phyloP scores from a whole-genome alignment of 2,888 invertebrate species.

The Philaethria dido region DNA sequence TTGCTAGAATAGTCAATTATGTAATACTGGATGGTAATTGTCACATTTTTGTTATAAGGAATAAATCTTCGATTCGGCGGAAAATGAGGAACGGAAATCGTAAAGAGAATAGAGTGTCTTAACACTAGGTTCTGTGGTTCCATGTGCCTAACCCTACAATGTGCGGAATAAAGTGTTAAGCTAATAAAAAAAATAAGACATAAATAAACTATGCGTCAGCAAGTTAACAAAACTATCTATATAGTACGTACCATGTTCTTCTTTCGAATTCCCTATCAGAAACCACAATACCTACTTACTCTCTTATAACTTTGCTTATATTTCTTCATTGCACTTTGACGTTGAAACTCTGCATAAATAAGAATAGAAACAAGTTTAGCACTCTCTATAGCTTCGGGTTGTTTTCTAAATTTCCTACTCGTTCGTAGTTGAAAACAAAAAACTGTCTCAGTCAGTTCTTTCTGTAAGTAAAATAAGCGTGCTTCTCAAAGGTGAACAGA shows the following conservation, averaged over 20 bases:
- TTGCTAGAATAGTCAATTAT: too few species aligned
- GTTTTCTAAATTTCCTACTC: constrained; percentile 21
- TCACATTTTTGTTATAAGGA: too few species aligned
- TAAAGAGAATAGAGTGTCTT: too few species aligned
- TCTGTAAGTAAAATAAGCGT: constrained; percentile 19
- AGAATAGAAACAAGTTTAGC: not conserved
- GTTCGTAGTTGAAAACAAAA: constrained; percentile 32
- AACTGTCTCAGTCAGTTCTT: constrained; percentile 29
- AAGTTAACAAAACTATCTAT: not conserved
- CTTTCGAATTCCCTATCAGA: not conserved
- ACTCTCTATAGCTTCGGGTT: constrained; percentile 5
- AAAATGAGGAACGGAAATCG: too few species aligned
- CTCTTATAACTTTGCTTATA: not conserved
- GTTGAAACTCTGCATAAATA: not conserved
- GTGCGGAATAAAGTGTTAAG: too few species aligned
- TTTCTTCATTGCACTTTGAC: not conserved
- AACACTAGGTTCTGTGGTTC: too few species aligned
- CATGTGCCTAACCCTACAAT: too few species aligned
- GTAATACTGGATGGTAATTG: too few species aligned
- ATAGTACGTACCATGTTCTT: not conserved
- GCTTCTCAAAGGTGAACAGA: constrained; percentile 28
- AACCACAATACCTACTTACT: not conserved
- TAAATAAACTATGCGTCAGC: too few species aligned
- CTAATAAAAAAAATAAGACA: too few species aligned
- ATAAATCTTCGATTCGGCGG: too few species aligned